Conservation (phyloP, 2,797 vertebrate genomes). For the Cetoscarus ocellatus region DNA sequence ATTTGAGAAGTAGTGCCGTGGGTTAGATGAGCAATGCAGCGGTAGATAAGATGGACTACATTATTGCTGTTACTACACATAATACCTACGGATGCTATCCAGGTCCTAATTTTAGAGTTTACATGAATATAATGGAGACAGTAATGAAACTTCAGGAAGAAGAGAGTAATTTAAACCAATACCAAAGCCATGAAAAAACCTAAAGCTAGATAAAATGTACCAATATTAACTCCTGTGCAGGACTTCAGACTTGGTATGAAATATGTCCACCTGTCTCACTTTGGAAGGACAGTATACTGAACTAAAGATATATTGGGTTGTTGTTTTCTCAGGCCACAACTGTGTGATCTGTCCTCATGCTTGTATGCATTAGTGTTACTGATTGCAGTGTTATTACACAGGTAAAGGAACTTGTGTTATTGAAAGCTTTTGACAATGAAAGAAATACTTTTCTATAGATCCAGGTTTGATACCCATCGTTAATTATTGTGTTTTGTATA, state of each 20-base stretch:
- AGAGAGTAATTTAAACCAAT: conserved; percentile 1
- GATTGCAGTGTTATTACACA: conserved; percentile 75
- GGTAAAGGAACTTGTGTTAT: conserved; percentile 48
- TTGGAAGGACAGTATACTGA: background rate
- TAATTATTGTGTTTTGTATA: conserved; percentile 60
- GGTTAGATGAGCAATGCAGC: conserved; percentile 32
- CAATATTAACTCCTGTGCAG: conserved; percentile 23
- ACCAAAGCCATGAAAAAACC: conserved; percentile 16
- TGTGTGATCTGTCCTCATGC: conserved; percentile 16
- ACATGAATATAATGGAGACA: conserved; percentile 6
- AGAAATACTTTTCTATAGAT: conserved; percentile 51
- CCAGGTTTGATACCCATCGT: conserved; percentile 57
- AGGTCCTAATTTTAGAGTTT: conserved; percentile 23
- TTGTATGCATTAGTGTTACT: conserved; percentile 54
- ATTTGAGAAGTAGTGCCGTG: conserved; percentile 39
- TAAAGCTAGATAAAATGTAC: background rate
- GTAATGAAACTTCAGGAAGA: conserved; percentile 13
- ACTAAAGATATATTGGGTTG: conserved; percentile 20
- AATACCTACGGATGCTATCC: conserved; percentile 9
- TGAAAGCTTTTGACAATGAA: conserved; percentile 37
- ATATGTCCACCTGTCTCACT: conserved; percentile 1
- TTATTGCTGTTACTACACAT: conserved; percentile 58
- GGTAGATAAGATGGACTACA: conserved; percentile 28
- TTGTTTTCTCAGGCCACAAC: conserved; percentile 11
- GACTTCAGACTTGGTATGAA: conserved; percentile 30